Evolutionary conservation across 2,797 vertebrate species (phyloP).

Genomic region (Bradypodion ventrale): DNA sequence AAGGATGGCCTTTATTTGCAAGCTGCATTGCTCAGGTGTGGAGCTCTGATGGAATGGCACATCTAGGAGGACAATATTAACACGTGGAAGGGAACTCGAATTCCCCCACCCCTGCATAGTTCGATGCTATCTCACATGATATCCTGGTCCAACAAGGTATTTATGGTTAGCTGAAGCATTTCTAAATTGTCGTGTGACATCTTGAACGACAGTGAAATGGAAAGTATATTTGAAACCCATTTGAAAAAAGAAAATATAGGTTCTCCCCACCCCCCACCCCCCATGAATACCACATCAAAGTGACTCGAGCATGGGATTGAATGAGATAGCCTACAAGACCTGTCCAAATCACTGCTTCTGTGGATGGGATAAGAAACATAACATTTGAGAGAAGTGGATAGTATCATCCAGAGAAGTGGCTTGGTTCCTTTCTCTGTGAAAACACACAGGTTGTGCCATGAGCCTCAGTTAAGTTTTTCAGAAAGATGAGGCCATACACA

Average conservation of each 20-base stretch:
- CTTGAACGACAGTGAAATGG: background rate
- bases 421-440: background rate
- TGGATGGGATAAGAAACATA: background rate
- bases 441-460: background rate
- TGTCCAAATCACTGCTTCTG: background rate
- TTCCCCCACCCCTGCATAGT: no score
- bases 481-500: background rate
- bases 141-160: slow-evolving; percentile 15
- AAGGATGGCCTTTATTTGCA: no score
- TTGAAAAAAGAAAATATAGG: background rate
- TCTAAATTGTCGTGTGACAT: slow-evolving; percentile 38
- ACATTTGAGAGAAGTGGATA: background rate
- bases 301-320: background rate
- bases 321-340: background rate
- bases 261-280: background rate
- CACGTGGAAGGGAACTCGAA: no score
- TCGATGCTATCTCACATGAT: background rate
- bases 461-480: background rate
- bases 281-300: background rate
- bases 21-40: no score
- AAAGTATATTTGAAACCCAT: background rate
- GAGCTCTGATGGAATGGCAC: no score
- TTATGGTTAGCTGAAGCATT: background rate
- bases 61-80: no score
- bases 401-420: background rate